A percentile compares a stretch with the other conserved stretches of the same genome.
Evolutionary conservation across 2,888 invertebrate species (phyloP).

Genomic region (Plebejus argus): DNA sequence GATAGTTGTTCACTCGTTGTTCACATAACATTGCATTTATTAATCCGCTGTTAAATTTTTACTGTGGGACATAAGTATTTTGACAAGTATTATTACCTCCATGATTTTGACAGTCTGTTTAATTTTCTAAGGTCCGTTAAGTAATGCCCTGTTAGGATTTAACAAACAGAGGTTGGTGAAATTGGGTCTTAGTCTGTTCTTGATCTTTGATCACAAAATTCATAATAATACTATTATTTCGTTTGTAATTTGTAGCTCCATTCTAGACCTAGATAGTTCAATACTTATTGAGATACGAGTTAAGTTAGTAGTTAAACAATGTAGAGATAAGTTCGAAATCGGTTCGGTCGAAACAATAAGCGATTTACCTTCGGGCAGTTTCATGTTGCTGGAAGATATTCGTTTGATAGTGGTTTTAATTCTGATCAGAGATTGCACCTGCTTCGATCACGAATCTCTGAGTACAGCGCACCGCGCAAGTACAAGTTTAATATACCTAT

Average conservation of each 20-base stretch:
- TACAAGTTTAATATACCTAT: neutral
- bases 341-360: constrained; percentile 22
- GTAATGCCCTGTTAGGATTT: no score
- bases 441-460: constrained; percentile 15
- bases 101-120: no score
- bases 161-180: no score
- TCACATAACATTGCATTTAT: no score
- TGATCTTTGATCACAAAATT: neutral
- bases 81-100: no score
- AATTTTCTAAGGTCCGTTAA: no score
- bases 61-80: no score
- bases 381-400: constrained; percentile 12
- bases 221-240: neutral
- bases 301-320: constrained; percentile 10
- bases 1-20: no score
- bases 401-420: constrained; percentile 28
- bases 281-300: constrained; percentile 3
- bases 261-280: neutral
- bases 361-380: constrained; percentile 15
- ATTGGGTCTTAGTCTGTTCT: neutral
- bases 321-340: constrained; percentile 20
- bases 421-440: constrained; percentile 29
- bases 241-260: neutral
- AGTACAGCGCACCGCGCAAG: constrained; percentile 14
- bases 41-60: no score